These are phyloP conservation scores for Anagyrus pseudococci DNA, from an alignment of 2,888 invertebrate species.

Conservation along the genomic window DNA sequence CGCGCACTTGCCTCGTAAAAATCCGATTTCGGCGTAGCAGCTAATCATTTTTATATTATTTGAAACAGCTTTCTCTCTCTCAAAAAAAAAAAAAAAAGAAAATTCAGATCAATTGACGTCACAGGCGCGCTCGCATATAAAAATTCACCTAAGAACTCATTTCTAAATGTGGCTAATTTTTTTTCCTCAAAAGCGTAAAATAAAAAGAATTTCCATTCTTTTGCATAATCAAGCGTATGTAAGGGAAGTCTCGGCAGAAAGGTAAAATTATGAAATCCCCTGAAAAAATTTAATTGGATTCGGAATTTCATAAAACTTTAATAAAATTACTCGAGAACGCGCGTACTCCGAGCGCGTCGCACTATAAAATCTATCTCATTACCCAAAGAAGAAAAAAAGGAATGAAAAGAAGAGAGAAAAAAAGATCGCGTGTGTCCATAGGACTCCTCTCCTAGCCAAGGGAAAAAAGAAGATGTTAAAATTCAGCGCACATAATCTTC, in stretches of 20 bases:
- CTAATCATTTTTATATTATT: too few relatives aligned
- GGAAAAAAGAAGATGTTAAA: slow-evolving; percentile 11
- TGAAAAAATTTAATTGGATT: slow-evolving; percentile 13
- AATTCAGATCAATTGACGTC: too few relatives aligned
- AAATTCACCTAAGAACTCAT: too few relatives aligned
- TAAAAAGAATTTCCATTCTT: not conserved
- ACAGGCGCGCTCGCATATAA: too few relatives aligned
- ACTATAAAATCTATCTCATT: slow-evolving; percentile 24
- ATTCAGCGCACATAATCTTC: slow-evolving; percentile 31
- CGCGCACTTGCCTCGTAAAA: not conserved
- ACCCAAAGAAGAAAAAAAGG: slow-evolving; percentile 2
- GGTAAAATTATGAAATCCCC: not conserved
- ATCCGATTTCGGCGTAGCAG: too few relatives aligned
- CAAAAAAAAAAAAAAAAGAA: too few relatives aligned
- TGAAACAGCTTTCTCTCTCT: too few relatives aligned
- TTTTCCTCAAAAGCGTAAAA: too few relatives aligned
- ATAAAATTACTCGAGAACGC: slow-evolving; percentile 26
- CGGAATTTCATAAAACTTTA: slow-evolving; percentile 11
- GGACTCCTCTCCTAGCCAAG: too few relatives aligned
- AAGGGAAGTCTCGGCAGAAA: not conserved
- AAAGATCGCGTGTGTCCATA: not conserved
- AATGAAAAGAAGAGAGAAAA: slow-evolving; percentile 3
- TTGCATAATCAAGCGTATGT: not conserved
- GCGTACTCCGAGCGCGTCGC: not conserved
- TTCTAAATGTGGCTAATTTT: too few relatives aligned